A percentile compares a stretch with the other conserved stretches of the same genome.
Conservation (phyloP, 2,888 invertebrate species). For the Xestoiulus laeticollis region DNA sequence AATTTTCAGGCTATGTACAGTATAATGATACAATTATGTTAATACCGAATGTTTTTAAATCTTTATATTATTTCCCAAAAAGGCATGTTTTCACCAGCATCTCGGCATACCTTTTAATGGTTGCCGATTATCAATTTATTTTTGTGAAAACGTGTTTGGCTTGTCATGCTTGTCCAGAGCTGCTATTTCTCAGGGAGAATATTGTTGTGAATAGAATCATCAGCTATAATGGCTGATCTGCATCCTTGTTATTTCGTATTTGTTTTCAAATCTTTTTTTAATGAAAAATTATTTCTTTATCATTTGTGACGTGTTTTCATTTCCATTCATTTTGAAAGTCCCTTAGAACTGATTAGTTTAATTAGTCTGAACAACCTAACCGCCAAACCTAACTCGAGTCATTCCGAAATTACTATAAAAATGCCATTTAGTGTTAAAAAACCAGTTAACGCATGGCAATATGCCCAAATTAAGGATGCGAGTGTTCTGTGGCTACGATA, state of each 20-base stretch:
- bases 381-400: not conserved
- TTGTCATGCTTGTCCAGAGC: conserved; percentile 40
- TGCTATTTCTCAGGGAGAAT: conserved; percentile 46
- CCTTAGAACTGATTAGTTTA: no score
- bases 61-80: not conserved
- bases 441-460: no score
- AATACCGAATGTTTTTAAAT: not conserved
- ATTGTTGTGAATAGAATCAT: conserved; percentile 44
- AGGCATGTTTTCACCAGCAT: not conserved
- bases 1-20: conserved; percentile 15
- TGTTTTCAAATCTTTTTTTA: not conserved
- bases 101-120: not conserved
- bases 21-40: not conserved
- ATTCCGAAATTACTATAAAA: not conserved
- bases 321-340: not conserved
- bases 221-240: not conserved
- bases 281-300: not conserved
- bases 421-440: not conserved
- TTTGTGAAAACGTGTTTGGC: not conserved
- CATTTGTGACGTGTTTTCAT: not conserved
- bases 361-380: not conserved
- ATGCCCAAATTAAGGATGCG: no score
- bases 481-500: not conserved
- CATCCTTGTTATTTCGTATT: not conserved
- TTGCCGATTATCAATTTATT: conserved; percentile 10